These are phyloP conservation scores for Trachops cirrhosus DNA, from an alignment of 2,797 vertebrate genomes.

Conservation along the genomic window DNA sequence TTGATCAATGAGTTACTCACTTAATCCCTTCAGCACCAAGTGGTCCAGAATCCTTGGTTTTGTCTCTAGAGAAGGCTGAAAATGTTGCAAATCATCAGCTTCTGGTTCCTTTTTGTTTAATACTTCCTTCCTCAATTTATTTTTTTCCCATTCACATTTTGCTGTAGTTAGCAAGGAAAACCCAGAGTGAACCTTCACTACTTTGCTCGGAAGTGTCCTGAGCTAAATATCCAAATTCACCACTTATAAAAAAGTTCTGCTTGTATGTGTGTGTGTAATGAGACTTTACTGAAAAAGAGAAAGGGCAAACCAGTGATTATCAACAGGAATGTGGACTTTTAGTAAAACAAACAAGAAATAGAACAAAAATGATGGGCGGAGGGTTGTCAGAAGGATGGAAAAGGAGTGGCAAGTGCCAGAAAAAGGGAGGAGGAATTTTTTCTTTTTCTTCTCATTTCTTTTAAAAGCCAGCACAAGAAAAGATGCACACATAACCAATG, in stretches of 20 bases:
- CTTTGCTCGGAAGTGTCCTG: not conserved
- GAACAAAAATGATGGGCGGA: not conserved
- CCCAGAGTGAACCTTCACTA: not conserved
- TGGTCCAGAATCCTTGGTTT: not conserved
- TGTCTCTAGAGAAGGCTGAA: not conserved
- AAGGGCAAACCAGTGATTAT: not conserved
- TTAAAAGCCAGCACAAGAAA: not conserved
- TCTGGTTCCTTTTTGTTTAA: not conserved
- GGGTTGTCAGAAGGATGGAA: not conserved
- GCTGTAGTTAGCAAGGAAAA: not conserved
- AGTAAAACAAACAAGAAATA: not conserved
- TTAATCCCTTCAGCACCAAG: not conserved
- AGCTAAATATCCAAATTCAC: not conserved
- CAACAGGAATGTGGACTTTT: not conserved
- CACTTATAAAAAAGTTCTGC: not conserved
- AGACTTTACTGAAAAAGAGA: not conserved
- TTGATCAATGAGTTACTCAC: not conserved
- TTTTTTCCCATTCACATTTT: not conserved
- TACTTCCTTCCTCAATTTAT: not conserved
- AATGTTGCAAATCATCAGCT: not conserved
- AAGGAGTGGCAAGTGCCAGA: not conserved
- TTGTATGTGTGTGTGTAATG: not conserved
- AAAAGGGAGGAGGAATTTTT: not conserved
- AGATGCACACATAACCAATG: not conserved
- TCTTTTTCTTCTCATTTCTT: not conserved